Percentiles rank a stretch among this genome's conserved stretches.
Evolutionary conservation across 1,140 invertebrate species (phyloP).

Genomic region (Drosophila parabipectinata): DNA sequence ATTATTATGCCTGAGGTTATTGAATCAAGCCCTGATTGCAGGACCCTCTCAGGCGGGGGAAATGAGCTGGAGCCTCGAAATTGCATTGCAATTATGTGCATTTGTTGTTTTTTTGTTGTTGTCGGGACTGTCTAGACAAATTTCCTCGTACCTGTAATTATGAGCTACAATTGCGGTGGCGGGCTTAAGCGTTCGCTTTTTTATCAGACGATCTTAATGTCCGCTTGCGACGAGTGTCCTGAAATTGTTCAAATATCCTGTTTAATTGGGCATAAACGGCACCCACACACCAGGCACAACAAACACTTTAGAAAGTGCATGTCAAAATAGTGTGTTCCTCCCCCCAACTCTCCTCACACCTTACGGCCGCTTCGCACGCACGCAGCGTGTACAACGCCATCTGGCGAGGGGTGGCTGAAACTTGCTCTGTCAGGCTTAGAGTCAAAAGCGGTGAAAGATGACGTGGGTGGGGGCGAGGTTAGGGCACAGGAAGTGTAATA

Average conservation of each 20-base stretch:
- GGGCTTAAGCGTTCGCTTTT: constrained; percentile 13
- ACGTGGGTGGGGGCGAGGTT: background rate
- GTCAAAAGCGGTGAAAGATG: constrained; percentile 3
- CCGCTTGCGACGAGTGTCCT: constrained; percentile 34
- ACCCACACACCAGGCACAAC: constrained; percentile 3
- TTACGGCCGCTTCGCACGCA: constrained; percentile 52
- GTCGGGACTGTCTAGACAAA: constrained; percentile 64
- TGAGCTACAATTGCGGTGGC: constrained; percentile 1
- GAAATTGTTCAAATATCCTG: constrained; percentile 65
- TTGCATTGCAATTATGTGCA: constrained; percentile 52
- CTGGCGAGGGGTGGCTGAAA: constrained; percentile 25
- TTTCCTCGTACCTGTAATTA: constrained; percentile 57
- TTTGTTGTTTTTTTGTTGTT: background rate
- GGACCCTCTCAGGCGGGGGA: constrained; percentile 16
- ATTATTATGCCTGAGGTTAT: constrained; percentile 54
- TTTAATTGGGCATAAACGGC: constrained; percentile 60
- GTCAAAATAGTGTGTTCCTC: constrained; percentile 41
- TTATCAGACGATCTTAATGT: constrained; percentile 55
- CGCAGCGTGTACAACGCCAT: constrained; percentile 36
- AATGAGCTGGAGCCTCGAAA: constrained; percentile 14
- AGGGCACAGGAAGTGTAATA: constrained; percentile 43
- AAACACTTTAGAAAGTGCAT: constrained; percentile 32
- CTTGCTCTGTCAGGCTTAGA: constrained; percentile 6
- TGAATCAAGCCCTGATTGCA: constrained; percentile 63
- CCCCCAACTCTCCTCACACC: background rate